These are phyloP conservation scores for Laothoe populi DNA, from an alignment of 2,888 invertebrate species.

Conservation along the genomic window DNA sequence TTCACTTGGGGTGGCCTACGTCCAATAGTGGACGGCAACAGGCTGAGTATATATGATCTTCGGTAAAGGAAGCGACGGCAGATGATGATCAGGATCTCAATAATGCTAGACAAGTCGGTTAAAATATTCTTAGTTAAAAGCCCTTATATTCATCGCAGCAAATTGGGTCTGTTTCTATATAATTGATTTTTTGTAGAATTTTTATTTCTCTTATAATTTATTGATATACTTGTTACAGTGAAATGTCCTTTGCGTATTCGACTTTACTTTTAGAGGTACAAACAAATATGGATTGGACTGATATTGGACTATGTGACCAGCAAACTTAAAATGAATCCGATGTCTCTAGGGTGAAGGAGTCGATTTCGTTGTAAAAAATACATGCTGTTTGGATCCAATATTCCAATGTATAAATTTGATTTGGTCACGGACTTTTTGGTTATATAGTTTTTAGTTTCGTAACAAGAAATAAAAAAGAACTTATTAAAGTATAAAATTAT, in stretches of 20 bases:
- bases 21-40: no score
- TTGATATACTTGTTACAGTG: neutral
- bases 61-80: no score
- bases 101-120: no score
- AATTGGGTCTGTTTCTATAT: no score
- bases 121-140: no score
- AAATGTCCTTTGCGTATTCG: neutral
- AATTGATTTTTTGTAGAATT: constrained; percentile 2
- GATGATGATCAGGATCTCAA: no score
- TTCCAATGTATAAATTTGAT: neutral
- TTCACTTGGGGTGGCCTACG: no score
- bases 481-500: no score
- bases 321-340: constrained; percentile 14
- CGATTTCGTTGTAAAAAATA: constrained; percentile 21
- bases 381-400: constrained; percentile 26
- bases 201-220: neutral
- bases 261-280: constrained; percentile 8
- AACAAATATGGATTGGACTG: no score
- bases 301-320: constrained; percentile 18
- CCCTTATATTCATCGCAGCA: no score
- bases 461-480: no score
- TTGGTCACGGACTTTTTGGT: neutral
- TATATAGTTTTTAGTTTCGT: neutral
- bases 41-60: no score
- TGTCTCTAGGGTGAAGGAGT: constrained; percentile 19